phyloP scores from a whole-genome alignment of 2,888 invertebrate genomes.

The Harpalus rufipes region DNA sequence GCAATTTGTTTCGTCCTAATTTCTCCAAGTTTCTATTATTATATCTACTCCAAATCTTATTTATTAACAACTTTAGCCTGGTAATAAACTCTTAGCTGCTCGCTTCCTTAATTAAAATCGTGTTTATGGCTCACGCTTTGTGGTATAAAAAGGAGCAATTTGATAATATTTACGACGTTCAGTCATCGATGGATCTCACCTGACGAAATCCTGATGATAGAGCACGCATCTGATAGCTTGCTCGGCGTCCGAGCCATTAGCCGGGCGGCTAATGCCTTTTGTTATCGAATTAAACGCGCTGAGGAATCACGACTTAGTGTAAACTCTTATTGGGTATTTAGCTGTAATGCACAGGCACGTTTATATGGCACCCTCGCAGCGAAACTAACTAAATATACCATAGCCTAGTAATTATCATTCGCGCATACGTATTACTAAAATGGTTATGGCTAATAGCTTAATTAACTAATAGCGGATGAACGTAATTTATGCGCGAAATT shows the following conservation, averaged over 20 bases:
- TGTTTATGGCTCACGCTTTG: conserved; percentile 27
- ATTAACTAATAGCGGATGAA: conserved; percentile 21
- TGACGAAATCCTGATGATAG: conserved; percentile 58
- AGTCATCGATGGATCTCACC: conserved; percentile 27
- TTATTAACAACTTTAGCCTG: background rate
- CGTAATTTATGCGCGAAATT: conserved; percentile 27
- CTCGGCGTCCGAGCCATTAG: conserved; percentile 42
- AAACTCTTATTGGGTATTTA: conserved; percentile 65
- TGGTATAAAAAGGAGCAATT: conserved; percentile 52
- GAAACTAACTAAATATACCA: conserved; percentile 14
- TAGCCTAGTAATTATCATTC: conserved; percentile 23
- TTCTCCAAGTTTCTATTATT: conserved; percentile 3
- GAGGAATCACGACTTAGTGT: conserved; percentile 65
- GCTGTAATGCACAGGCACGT: conserved; percentile 57
- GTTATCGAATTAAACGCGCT: conserved; percentile 65
- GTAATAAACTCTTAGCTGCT: background rate
- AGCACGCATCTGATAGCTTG: conserved; percentile 57
- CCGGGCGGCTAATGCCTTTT: conserved; percentile 56
- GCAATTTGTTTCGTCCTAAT: background rate
- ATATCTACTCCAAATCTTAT: background rate
- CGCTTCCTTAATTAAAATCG: conserved; percentile 56
- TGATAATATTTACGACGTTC: conserved; percentile 50
- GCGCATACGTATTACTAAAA: conserved; percentile 5
- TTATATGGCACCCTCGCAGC: conserved; percentile 48
- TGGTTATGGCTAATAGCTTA: conserved; percentile 38